phyloP scores from a whole-genome alignment of 2,113 vertebrate species.

The Setophaga coronata region DNA sequence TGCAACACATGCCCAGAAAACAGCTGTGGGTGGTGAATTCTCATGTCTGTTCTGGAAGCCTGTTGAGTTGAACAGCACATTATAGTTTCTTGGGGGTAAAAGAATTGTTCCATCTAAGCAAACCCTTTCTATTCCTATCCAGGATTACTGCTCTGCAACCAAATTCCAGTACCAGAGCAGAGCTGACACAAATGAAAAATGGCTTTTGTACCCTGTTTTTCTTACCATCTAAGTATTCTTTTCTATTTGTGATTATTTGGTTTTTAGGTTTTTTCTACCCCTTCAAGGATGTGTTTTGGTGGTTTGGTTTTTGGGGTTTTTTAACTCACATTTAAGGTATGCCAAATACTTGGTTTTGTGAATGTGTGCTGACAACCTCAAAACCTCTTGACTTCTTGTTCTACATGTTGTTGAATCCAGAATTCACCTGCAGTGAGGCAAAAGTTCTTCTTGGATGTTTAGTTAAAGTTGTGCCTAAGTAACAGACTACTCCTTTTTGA shows the following conservation, averaged over 20 bases:
- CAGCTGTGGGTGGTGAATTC: neutral
- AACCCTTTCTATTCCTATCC: neutral
- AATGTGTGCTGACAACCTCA: neutral
- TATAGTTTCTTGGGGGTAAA: neutral
- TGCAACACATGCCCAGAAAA: neutral
- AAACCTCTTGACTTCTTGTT: neutral
- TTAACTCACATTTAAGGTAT: neutral
- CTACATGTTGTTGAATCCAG: neutral
- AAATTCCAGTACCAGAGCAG: neutral
- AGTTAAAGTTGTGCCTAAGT: neutral
- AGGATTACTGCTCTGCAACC: neutral
- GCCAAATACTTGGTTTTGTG: neutral
- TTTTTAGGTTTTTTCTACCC: neutral
- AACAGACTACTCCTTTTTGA: neutral
- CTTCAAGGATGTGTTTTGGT: too few species aligned
- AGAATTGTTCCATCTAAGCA: rapidly evolving
- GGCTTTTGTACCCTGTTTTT: neutral
- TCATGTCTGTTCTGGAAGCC: neutral
- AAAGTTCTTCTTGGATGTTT: rapidly evolving
- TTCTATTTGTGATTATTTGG: neutral
- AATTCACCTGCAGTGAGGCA: neutral
- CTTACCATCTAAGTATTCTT: neutral
- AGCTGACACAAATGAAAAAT: neutral
- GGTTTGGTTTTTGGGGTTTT: neutral
- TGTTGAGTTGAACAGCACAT: neutral